A percentile compares a stretch with the other conserved stretches of the same genome.
Evolutionary conservation across 2,797 vertebrate genomes (phyloP).

Genomic region (Ptychadena robeensis): DNA sequence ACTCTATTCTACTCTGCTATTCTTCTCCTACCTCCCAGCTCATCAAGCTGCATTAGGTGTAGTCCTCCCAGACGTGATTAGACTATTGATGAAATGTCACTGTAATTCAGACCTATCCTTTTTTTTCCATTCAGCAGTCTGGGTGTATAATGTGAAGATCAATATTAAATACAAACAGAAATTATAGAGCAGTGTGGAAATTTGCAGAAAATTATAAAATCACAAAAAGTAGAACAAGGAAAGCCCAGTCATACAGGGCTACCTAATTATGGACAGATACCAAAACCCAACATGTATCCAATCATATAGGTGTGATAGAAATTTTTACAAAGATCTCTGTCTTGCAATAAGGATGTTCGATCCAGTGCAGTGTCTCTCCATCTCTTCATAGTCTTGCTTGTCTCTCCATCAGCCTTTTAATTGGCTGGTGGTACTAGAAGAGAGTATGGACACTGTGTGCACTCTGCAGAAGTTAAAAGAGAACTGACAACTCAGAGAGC

Average conservation of each 20-base stretch:
- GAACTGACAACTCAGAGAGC: too few relatives aligned
- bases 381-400: too few relatives aligned
- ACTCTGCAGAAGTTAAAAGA: too few relatives aligned
- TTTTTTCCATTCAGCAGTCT: slow-evolving; percentile 23
- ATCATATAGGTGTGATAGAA: not conserved
- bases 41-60: slow-evolving; percentile 20
- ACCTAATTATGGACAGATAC: not conserved
- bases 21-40: slow-evolving; percentile 3
- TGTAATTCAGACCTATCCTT: slow-evolving; percentile 4
- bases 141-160: slow-evolving; percentile 42
- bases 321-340: too few relatives aligned
- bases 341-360: too few relatives aligned
- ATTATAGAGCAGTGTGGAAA: not conserved
- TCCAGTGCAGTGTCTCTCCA: too few relatives aligned
- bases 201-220: slow-evolving; percentile 18
- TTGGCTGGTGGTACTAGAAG: too few relatives aligned
- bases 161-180: slow-evolving; percentile 34
- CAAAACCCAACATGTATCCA: not conserved
- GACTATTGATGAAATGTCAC: slow-evolving; percentile 23
- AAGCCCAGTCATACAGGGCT: too few relatives aligned
- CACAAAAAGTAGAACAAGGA: not conserved
- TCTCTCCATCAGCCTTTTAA: too few relatives aligned
- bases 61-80: slow-evolving; percentile 20
- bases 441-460: too few relatives aligned
- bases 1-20: slow-evolving; percentile 22